phyloP scores from a whole-genome alignment of 1,140 invertebrate species.

The Oryctes rhinoceros region DNA sequence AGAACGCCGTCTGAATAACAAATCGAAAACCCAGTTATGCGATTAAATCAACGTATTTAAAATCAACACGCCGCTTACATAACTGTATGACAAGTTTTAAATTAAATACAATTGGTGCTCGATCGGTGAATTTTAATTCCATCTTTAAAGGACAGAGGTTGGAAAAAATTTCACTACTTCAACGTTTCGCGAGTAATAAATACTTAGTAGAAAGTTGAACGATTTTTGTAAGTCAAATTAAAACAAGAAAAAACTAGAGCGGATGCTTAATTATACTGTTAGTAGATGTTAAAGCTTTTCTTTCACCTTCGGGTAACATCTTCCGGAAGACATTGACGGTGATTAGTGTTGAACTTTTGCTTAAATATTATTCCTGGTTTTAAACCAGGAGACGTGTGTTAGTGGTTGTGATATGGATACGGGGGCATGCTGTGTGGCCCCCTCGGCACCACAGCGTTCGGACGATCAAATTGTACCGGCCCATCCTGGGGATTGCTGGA shows the following conservation, averaged over 20 bases:
- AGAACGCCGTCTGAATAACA: slow-evolving; percentile 19
- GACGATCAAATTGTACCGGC: slow-evolving; percentile 58
- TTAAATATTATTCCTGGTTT: slow-evolving; percentile 24
- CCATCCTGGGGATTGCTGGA: slow-evolving; percentile 57
- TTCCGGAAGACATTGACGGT: background rate
- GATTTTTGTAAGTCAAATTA: slow-evolving; percentile 6
- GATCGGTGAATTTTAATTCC: slow-evolving; percentile 11
- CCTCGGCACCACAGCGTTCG: slow-evolving; percentile 54
- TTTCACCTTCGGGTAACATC: background rate
- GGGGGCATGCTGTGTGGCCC: slow-evolving; percentile 57
- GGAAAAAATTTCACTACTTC: slow-evolving; percentile 20
- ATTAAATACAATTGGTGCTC: slow-evolving; percentile 30
- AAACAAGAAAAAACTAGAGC: slow-evolving; percentile 4
- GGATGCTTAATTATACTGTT: slow-evolving; percentile 2
- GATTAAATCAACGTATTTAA: slow-evolving; percentile 11
- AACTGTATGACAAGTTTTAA: slow-evolving; percentile 30
- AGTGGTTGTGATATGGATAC: slow-evolving; percentile 57
- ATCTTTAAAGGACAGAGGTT: slow-evolving; percentile 34
- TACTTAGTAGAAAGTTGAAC: background rate
- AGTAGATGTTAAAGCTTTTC: slow-evolving; percentile 1
- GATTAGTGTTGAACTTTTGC: background rate
- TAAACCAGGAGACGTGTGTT: slow-evolving; percentile 41
- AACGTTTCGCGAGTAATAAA: slow-evolving; percentile 7
- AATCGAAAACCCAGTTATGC: slow-evolving; percentile 18
- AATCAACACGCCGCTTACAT: slow-evolving; percentile 26